Base-by-base conservation (phyloP, 2,797 vertebrate species). In the Acropternis orthonyx region DNA sequence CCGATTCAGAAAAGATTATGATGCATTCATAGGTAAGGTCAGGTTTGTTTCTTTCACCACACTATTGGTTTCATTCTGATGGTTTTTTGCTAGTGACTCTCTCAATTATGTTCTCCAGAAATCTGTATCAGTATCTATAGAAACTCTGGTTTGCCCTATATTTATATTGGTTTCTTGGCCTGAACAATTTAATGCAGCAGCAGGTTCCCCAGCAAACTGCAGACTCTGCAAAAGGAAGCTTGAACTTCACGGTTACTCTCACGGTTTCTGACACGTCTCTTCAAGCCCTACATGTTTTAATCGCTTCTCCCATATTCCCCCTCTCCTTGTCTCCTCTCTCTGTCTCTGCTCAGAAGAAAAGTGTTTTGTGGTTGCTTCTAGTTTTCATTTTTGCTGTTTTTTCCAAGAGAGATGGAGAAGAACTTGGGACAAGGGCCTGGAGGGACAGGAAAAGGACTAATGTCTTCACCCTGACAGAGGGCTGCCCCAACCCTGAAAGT, bases 291-390 rank as follows among this genome's bases (percentile, higher is more conserved):
- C 48, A 11, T 2, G 5, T 34, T 88, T 65, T n/a, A 48, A 63
- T 49, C 2, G 0, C 18, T 43, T 39, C 48, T 24, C 2, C 18
- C 55, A 5, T 13, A 32, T 34, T 43, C 39, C 26, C 30, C 24
- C 34, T 59, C 76, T 63, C 59, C 55, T 44, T 13, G 8, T 11
- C 49, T 48, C 26, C 71, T 48, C 54, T 48, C 54, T 76, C 46
- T 32, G 56, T 21, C 46, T 32, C 43, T 66, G 48, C 61, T 80
- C 65, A 43, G 8, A 36, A 27, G 11, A 34, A 43, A 43, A 24
- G 7, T 3, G 1, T 5, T 41, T 3, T 44, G 10, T 20, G 28
- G 3, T 7, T 44, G 37, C 32, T 74, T 23, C 32, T 79, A 18
- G 28, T 6, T 56, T 41, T 4, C 4, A 3, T 4, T 4, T 4